Evolutionary conservation across 2,797 vertebrate genomes (phyloP), one percentile per base, ranked within the genome.

Genomic region (Tachyglossus aculeatus): DNA sequence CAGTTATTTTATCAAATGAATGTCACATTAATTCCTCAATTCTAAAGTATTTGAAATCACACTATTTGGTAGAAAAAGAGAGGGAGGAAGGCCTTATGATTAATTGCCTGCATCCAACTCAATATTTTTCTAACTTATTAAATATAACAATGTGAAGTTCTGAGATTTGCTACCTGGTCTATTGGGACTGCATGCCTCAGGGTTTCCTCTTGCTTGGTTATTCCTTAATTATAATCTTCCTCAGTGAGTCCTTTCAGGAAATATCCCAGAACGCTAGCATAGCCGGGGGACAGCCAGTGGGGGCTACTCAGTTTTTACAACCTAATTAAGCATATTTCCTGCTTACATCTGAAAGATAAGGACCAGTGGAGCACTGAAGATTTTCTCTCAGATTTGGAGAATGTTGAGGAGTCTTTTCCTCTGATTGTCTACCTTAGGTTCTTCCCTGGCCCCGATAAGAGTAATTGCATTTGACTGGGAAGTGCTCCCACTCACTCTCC

Each of bases 21-120:
- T n/a, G n/a, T n/a, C n/a, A n/a, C n/a, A n/a, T n/a, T n/a, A n/a
- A n/a, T n/a, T n/a, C n/a, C n/a, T n/a, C n/a, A n/a, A n/a, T n/a
- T n/a, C n/a, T n/a, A n/a, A n/a, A n/a, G n/a, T n/a, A n/a, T n/a
- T n/a, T n/a, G n/a, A n/a, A n/a, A n/a, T n/a, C n/a, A n/a, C n/a
- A n/a, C n/a, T n/a, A n/a, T n/a, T n/a, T n/a, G n/a, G n/a, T n/a
- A n/a, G n/a, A n/a, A n/a, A n/a, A 59, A 60, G 70, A 61, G 60
- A 77, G 75, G 45, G 57, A 68, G 21, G 29, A 9, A 55, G 52
- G 31, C 50, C 3, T 31, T 22, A 52, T 55, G 58, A 38, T 21
- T 67, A 71, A 57, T 74, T 68, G 60, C n/a, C n/a, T 77, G 67
- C 74, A 73, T 53, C 68, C 74, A 77, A 76, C 51, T 65, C 74